Base-by-base conservation (phyloP, 2,888 invertebrate species). In the Tetragonisca angustula region DNA sequence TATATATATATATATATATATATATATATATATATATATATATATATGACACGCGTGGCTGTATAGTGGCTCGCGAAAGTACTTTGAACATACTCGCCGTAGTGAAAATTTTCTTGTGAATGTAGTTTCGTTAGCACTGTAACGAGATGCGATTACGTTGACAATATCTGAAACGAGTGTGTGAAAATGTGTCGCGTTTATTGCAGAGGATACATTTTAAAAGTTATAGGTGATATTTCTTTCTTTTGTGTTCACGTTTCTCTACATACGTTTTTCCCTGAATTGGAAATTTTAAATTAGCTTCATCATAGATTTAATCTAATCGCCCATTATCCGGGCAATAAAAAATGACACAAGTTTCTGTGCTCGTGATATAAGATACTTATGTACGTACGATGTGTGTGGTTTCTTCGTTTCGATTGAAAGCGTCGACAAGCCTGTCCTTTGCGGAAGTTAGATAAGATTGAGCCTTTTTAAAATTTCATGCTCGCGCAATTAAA, bases 381-480 rank as follows among this genome's bases (percentile, higher is more conserved):
- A 65, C 32, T 27, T 19, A n/a, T n/a, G n/a, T n/a, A n/a, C 13
- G 49, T 72, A 56, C 76, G 76, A 74, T 73, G 69, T 76, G 32
- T 27, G 11, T 49, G 27, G 19, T 49, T 59, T 13, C 59, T 52
- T n/a, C 13, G 43, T 54, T 5, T 59, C 69, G 52, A 50, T 86
- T 73, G 62, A 73, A 76, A 69, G 32, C 59, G 32, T 52, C 43
- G 36, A 32, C 24, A 50, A 65, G 32, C 32, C 62, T 72, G 56
- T 52, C 62, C 49, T 32, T 76, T 76, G 15, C 79, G 77, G 75
- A 84, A 77, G 71, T 32, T 13, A 74, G 84, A 86, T 84, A 81
- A 86, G 79, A 86, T 81, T 75, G 62, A n/a, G 32, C 2, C 56
- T 76, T 79, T 76, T 56, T 11, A 49, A 52, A 43, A 32, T 59